Base-by-base conservation (phyloP, 1,140 invertebrate species). In the Drosophila lowei region DNA sequence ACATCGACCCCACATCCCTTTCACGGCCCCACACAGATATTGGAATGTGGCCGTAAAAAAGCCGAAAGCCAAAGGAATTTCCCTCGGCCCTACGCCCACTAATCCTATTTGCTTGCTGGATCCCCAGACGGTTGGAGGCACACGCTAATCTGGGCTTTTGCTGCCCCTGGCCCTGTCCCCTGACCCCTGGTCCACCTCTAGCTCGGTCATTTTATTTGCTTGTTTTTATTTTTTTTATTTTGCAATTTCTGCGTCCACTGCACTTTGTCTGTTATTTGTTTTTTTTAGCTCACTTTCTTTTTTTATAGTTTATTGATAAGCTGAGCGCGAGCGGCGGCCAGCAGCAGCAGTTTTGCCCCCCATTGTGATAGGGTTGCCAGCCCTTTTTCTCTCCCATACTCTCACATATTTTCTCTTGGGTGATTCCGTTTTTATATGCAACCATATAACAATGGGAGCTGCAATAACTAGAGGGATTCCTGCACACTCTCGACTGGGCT, bases 221-320 rank as follows among this genome's bases (percentile, higher is more conserved):
- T 80, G 23, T 5, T 25, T 25, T 63, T 80, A 86, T 56, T 78
- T 80, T 63, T 80, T 85, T 34, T 77, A 71, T 80, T 81, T 76
- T 66, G 77, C 80, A 80, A 86, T 86, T 86, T 86, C 48, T 88
- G 70, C 81, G 81, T 86, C 65, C 81, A 86, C 61, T 86, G 81
- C 81, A 86, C 83, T 86, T 86, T 88, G 65, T 64, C 64, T 75
- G 52, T 78, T 74, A 63, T 80, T 78, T 83, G 58, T 47, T 43
- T 77, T 55, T 52, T 71, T 75, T 59, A 43, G 55, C 46, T 43
- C 21, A 23, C 48, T 48, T 30, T 49, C 38, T 65, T 55, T 64
- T 61, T 85, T 86, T 86, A 86, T 86, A 86, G 83, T 88, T 86
- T 88, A 86, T 86, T 86, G 81, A 88, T 86, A 86, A 86, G 83